Evolutionary conservation across 2,113 vertebrate species (phyloP).

Genomic region (Vicugna pacos): DNA sequence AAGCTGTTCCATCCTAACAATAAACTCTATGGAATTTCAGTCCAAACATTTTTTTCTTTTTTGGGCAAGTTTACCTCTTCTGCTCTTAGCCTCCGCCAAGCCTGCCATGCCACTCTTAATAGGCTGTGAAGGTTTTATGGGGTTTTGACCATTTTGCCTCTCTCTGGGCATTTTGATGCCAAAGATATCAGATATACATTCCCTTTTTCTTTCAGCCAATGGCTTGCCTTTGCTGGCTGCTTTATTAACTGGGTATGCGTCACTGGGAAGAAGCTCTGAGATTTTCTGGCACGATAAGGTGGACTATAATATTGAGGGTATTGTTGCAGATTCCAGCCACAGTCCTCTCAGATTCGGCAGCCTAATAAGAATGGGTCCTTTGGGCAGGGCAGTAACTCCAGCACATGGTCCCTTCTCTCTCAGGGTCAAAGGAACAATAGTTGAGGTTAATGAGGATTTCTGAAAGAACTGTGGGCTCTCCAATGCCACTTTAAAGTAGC

Average conservation of each 20-base stretch:
- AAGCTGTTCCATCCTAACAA: neutral
- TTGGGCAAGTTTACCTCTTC: neutral
- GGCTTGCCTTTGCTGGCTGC: neutral
- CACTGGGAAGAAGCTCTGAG: conserved; percentile 53
- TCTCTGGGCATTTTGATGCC: conserved; percentile 53
- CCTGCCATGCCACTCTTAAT: neutral
- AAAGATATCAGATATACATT: conserved; percentile 26
- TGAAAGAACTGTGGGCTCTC: neutral
- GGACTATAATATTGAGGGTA: neutral
- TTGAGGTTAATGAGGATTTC: neutral
- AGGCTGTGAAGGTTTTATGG: conserved; percentile 38
- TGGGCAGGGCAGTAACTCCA: neutral
- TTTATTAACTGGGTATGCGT: neutral
- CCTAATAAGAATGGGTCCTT: neutral
- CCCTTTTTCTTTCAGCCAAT: conserved; percentile 30
- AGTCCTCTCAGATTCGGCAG: neutral
- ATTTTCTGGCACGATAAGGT: conserved; percentile 44
- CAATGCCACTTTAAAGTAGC: neutral
- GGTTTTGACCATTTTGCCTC: conserved; percentile 42
- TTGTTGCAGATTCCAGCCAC: conserved; percentile 32
- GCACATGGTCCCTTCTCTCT: neutral
- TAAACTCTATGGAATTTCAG: neutral
- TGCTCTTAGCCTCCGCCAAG: neutral
- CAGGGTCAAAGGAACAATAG: neutral
- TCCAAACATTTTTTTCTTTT: neutral